A percentile compares a stretch with the other conserved stretches of the same genome.
phyloP scores from a whole-genome alignment of 2,888 invertebrate species.

The Hemistola chrysoprasaria region DNA sequence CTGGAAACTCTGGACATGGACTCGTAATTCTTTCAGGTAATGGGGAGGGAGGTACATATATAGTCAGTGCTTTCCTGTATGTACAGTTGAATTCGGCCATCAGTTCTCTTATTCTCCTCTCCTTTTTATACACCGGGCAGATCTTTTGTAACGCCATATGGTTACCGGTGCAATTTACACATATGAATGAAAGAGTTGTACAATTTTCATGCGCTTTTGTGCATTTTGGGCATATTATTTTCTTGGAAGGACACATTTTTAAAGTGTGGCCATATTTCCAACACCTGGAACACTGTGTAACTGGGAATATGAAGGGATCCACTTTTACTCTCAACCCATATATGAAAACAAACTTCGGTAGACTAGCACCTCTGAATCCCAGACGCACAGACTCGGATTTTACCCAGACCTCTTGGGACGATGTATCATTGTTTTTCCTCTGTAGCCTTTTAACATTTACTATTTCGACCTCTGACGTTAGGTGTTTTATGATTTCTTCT shows the following conservation, averaged over 20 bases:
- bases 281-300: constrained; percentile 2
- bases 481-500: neutral
- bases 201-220: neutral
- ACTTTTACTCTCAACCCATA: neutral
- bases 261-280: constrained; percentile 1
- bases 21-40: too few relatives aligned
- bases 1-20: too few relatives aligned
- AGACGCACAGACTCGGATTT: neutral
- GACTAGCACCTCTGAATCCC: constrained; percentile 1
- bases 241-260: neutral
- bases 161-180: too few relatives aligned
- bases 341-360: too few relatives aligned
- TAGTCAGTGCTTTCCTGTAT: neutral
- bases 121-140: too few relatives aligned
- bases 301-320: neutral
- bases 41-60: neutral
- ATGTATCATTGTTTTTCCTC: neutral
- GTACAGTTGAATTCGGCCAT: neutral
- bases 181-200: neutral
- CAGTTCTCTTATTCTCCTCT: neutral
- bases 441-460: constrained; percentile 1
- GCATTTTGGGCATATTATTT: neutral
- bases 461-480: neutral
- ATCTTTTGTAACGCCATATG: too few relatives aligned
- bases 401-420: neutral